Conservation (phyloP, 2,113 vertebrate genomes). For the Mystacornis crossleyi region DNA sequence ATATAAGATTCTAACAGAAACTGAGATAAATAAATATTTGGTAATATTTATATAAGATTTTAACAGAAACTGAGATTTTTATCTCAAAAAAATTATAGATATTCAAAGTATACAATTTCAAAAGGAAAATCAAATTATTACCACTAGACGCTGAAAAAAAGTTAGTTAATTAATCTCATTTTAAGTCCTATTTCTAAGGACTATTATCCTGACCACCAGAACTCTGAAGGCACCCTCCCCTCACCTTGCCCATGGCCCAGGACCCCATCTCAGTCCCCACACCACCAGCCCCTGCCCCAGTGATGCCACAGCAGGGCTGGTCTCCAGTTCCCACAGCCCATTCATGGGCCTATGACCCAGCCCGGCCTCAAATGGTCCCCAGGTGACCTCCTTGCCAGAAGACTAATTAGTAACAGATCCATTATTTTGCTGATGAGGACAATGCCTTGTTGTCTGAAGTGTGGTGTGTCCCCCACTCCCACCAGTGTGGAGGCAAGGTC, state of each 20-base stretch:
- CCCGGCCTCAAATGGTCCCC: neutral
- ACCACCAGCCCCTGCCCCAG: no score
- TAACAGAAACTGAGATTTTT: neutral
- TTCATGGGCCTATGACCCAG: rapidly evolving
- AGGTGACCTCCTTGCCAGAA: neutral
- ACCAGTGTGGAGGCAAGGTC: rapidly evolving
- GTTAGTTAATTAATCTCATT: neutral
- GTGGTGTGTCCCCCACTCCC: no score
- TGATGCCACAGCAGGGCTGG: rapidly evolving
- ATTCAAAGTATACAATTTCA: neutral
- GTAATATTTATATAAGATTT: no score
- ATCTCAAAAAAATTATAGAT: neutral
- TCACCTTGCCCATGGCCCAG: rapidly evolving
- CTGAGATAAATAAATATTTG: neutral
- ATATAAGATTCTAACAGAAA: neutral
- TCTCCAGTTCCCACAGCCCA: neutral
- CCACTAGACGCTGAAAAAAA: neutral
- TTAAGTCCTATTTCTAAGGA: neutral
- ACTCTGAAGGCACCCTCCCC: neutral
- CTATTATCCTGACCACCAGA: neutral
- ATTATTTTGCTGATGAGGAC: neutral
- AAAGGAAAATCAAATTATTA: neutral
- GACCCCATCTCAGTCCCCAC: neutral
- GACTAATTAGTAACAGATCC: neutral
- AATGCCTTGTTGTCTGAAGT: neutral